phyloP scores from a whole-genome alignment of 2,888 invertebrate species.

The Quadroppia sp. region DNA sequence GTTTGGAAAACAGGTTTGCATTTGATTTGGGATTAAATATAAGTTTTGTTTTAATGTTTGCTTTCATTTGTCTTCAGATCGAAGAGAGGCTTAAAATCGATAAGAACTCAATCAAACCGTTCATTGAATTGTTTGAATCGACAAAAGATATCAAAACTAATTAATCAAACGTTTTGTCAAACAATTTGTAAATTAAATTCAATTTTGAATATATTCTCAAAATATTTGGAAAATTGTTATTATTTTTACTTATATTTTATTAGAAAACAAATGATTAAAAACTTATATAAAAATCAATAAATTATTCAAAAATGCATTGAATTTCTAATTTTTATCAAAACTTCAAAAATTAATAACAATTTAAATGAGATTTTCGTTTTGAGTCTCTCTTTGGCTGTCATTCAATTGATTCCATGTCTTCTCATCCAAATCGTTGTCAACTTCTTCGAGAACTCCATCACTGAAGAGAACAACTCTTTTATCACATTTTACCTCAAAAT shows the following conservation, averaged over 20 bases:
- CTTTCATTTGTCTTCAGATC: constrained; percentile 25
- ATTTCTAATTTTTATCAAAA: no score
- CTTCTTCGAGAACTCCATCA: constrained; percentile 45
- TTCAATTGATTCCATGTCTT: background rate
- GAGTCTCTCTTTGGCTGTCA: constrained; percentile 1
- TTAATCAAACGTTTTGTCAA: background rate
- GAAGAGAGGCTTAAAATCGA: constrained; percentile 22
- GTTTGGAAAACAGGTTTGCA: constrained; percentile 63
- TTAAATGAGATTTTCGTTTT: no score
- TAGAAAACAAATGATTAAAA: no score
- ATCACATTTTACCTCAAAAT: constrained; percentile 10
- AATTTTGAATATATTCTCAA: constrained; percentile 8
- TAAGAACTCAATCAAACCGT: constrained; percentile 30
- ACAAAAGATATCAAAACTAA: constrained; percentile 30
- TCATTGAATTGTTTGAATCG: constrained; percentile 19
- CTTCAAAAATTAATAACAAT: no score
- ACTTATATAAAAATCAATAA: no score
- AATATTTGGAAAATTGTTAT: background rate
- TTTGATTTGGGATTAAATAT: background rate
- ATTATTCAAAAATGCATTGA: no score
- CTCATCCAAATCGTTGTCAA: background rate
- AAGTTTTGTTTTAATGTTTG: background rate
- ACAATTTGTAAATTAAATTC: background rate
- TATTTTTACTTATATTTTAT: no score
- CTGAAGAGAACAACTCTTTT: constrained; percentile 46